Base-by-base conservation (phyloP, 2,797 vertebrate genomes). In the Ispidina picta region DNA sequence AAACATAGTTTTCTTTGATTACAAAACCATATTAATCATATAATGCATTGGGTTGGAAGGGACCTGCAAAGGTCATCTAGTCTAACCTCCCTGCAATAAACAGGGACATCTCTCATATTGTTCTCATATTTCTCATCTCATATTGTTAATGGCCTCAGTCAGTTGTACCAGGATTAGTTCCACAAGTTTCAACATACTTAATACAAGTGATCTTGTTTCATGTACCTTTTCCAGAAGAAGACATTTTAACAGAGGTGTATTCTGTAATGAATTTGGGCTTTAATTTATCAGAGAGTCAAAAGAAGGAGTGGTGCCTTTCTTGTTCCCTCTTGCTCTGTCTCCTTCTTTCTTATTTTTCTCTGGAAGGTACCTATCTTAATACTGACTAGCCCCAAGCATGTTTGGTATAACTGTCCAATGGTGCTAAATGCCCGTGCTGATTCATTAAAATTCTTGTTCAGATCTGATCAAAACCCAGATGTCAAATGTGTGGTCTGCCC, bases 381-480 rank as follows among this genome's bases (percentile, higher is more conserved):
- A 71, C 62, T 55, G 87, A 83, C 51, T 69, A 93, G 92, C 93
- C 90, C 35, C 69, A 89, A 94, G 90, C 92, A 43, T 83, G 39
- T 91, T 92, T 93, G 90, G 31, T 69, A 7, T 85, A 87, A 92
- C 78, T 94, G 86, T 90, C 94, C 92, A 94, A 86, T 0, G 1
- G 65, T 73, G 86, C 46, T 74, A 93, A 92, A 93, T 94, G 88
- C 46, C 37, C 88, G 43, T 77, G 75, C 83, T 84, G 83, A 88
- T 90, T 96, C 92, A 87, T 93, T 90, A 91, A 76, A 88, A 88
- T 88, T 92, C 92, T 90, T 92, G 65, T 92, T 93, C 65, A 90
- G 75, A 91, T 94, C 69, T 94, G 86, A 94, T 93, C 78, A 92
- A 82, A 95, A 80, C 55, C 54, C 17, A 18, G 81, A 85, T 93